These are phyloP conservation scores for Hylia prasina DNA, from an alignment of 2,113 vertebrate species.

Conservation along the genomic window DNA sequence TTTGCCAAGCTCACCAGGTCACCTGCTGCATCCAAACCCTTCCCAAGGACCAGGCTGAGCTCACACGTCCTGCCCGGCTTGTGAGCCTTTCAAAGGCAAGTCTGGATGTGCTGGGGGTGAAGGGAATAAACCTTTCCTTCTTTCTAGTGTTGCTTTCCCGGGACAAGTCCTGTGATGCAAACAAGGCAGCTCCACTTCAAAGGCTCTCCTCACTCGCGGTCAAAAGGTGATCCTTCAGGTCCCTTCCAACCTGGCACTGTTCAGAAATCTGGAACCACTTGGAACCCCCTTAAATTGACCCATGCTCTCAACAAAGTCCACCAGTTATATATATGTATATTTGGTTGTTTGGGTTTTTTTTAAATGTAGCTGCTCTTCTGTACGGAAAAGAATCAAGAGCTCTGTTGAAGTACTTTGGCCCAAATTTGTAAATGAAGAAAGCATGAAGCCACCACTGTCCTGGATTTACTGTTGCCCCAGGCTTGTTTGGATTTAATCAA, in stretches of 20 bases:
- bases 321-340: neutral
- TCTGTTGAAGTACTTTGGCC: neutral
- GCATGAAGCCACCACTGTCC: neutral
- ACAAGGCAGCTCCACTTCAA: neutral
- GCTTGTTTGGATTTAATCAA: neutral
- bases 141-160: neutral
- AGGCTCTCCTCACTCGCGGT: neutral
- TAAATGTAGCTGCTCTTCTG: neutral
- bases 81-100: neutral
- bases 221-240: neutral
- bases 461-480: neutral
- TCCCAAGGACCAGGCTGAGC: neutral
- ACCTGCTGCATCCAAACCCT: neutral
- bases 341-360: neutral
- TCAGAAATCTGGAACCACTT: too few relatives aligned
- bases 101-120: neutral
- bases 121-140: neutral
- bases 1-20: neutral
- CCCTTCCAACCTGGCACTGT: neutral
- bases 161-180: neutral
- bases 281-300: slow-evolving; percentile 17
- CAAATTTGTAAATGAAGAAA: neutral
- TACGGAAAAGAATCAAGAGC: neutral
- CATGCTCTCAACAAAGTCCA: slow-evolving; percentile 1
- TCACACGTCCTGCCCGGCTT: neutral